A percentile compares a stretch with the other conserved stretches of the same genome.
phyloP scores from a whole-genome alignment of 2,888 invertebrate genomes.

The Neuroscelio doddi region DNA sequence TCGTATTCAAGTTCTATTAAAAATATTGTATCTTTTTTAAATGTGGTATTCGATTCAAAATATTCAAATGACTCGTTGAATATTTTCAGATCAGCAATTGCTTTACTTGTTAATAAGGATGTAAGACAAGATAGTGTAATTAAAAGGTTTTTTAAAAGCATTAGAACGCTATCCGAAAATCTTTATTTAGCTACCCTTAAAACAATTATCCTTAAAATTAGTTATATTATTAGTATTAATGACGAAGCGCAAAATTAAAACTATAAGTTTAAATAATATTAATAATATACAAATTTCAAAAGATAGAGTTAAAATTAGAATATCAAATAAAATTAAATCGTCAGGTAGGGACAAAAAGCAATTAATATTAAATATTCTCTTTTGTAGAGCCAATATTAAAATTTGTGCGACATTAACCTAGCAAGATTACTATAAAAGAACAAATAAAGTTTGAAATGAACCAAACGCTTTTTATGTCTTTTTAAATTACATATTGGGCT shows the following conservation, averaged over 20 bases:
- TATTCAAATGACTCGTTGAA: constrained; percentile 35
- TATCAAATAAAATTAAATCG: constrained; percentile 27
- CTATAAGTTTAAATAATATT: constrained; percentile 32
- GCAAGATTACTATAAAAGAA: background rate
- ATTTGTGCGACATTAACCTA: background rate
- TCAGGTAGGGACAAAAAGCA: constrained; percentile 20
- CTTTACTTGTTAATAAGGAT: constrained; percentile 30
- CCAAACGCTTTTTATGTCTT: background rate
- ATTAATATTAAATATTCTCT: constrained; percentile 7
- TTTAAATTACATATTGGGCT: background rate
- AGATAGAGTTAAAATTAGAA: constrained; percentile 28
- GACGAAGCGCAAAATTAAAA: constrained; percentile 44
- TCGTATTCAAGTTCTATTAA: constrained; percentile 16
- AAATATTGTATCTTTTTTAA: constrained; percentile 26
- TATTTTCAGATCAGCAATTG: constrained; percentile 35
- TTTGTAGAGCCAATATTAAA: background rate
- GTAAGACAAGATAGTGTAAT: too few relatives aligned
- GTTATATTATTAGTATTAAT: constrained; percentile 38
- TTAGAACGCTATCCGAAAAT: constrained; percentile 17
- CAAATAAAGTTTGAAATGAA: background rate
- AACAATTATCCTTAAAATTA: constrained; percentile 37
- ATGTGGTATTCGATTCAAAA: constrained; percentile 22
- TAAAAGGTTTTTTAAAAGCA: constrained; percentile 50
- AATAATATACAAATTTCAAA: constrained; percentile 24
- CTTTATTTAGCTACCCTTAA: constrained; percentile 22